Evolutionary conservation across 1,140 invertebrate genomes (phyloP).

Genomic region (Drosophila lini): DNA sequence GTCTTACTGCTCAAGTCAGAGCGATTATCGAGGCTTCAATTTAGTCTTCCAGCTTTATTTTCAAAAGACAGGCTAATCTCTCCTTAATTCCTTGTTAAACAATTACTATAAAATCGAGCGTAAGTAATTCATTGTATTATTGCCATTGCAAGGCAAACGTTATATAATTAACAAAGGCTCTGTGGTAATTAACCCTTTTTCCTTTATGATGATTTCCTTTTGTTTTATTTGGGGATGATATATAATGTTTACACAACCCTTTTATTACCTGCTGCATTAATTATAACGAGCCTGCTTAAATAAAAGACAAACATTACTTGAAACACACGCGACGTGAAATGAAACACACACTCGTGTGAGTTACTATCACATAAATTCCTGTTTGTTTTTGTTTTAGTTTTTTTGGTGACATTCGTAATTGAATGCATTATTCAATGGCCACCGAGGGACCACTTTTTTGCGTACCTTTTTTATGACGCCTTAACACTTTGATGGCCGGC

Average conservation of each 20-base stretch:
- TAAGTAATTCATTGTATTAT: neutral
- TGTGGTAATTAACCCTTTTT: constrained; percentile 2
- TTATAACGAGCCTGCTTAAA: constrained; percentile 24
- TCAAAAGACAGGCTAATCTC: neutral
- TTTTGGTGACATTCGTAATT: constrained; percentile 51
- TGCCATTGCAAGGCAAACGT: neutral
- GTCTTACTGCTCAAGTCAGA: neutral
- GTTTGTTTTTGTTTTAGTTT: constrained; percentile 20
- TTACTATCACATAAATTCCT: constrained; percentile 11
- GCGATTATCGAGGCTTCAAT: neutral
- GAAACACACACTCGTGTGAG: neutral
- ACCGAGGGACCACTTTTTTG: constrained; percentile 29
- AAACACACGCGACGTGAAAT: neutral
- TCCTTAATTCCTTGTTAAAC: neutral
- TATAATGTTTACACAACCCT: constrained; percentile 2
- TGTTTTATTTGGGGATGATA: constrained; percentile 3
- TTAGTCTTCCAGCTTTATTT: neutral
- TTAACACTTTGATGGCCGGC: constrained; percentile 65
- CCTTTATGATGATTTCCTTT: neutral
- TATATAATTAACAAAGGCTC: neutral
- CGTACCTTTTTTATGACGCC: constrained; percentile 67
- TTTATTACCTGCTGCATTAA: constrained; percentile 16
- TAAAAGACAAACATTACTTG: constrained; percentile 1
- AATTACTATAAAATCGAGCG: neutral
- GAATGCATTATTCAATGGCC: constrained; percentile 73